Percentiles rank a stretch among this genome's conserved stretches.
These are phyloP conservation scores for Epiblema foenella DNA, from an alignment of 2,888 invertebrate genomes.

Conservation along the genomic window DNA sequence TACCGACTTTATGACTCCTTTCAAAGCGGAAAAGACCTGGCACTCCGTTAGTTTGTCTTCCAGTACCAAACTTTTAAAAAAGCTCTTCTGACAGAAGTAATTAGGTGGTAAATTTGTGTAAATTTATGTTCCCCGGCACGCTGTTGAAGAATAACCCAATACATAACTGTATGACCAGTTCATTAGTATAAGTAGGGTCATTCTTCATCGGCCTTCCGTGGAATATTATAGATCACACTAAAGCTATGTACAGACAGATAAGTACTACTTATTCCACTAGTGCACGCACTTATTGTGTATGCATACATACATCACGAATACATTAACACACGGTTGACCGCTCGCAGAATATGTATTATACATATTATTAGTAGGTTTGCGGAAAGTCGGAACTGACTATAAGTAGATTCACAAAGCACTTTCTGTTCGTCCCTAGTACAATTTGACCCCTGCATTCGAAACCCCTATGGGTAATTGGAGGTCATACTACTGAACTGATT, in stretches of 20 bases:
- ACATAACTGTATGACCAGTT: neutral
- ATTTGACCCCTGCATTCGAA: neutral
- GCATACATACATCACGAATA: constrained; percentile 7
- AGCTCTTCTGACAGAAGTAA: too few relatives aligned
- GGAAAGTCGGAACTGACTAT: constrained; percentile 1
- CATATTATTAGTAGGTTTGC: constrained; percentile 1
- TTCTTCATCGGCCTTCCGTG: constrained; percentile 10
- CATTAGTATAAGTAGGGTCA: neutral
- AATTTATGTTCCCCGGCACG: constrained; percentile 2
- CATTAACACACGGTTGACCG: constrained; percentile 22
- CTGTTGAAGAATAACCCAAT: neutral
- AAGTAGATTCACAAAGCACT: neutral
- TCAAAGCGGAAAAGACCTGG: too few relatives aligned
- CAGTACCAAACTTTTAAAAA: too few relatives aligned
- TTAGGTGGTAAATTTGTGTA: too few relatives aligned
- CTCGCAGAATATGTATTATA: neutral
- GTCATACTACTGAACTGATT: neutral
- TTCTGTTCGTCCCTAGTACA: neutral
- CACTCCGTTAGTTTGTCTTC: too few relatives aligned
- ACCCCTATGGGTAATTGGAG: neutral
- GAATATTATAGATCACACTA: constrained; percentile 15
- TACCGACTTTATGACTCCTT: too few relatives aligned
- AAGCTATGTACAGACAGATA: constrained; percentile 4
- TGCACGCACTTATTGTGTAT: constrained; percentile 21
- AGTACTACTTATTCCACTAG: constrained; percentile 11